phyloP scores from a whole-genome alignment of 2,113 vertebrate species.

The Columbina picui region DNA sequence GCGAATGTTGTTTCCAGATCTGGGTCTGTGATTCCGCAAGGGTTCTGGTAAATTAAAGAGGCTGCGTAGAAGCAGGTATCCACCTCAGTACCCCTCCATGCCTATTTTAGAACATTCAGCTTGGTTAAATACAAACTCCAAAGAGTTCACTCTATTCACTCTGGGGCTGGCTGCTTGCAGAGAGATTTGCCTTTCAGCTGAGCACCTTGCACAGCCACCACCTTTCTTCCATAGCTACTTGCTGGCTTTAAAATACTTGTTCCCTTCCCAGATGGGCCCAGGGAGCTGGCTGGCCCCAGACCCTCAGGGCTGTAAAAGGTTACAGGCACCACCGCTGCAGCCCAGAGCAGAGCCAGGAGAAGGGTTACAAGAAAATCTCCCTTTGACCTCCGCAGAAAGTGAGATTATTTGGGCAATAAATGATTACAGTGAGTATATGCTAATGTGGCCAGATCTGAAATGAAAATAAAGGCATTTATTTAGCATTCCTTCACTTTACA shows the following conservation, averaged over 20 bases:
- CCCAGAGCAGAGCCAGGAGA: background rate
- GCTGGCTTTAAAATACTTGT: background rate
- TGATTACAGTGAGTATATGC: background rate
- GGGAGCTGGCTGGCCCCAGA: background rate
- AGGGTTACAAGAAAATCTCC: background rate
- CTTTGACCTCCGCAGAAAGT: background rate
- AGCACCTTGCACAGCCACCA: background rate
- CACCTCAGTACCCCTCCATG: background rate
- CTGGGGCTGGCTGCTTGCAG: background rate
- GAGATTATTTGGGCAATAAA: background rate
- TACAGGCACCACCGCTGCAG: background rate
- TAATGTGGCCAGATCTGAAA: background rate
- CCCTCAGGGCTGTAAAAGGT: background rate
- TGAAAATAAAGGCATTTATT: constrained; percentile 16
- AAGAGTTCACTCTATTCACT: background rate
- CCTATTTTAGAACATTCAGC: background rate
- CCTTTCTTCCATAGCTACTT: background rate
- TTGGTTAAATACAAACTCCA: background rate
- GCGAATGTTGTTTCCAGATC: background rate
- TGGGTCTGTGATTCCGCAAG: background rate
- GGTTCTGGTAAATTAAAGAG: background rate
- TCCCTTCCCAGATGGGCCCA: background rate
- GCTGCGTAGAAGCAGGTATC: background rate
- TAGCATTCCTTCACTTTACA: background rate
- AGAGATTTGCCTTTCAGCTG: background rate